Base-by-base conservation (phyloP, 2,797 vertebrate genomes). In the Arrhamphus sclerolepis region DNA sequence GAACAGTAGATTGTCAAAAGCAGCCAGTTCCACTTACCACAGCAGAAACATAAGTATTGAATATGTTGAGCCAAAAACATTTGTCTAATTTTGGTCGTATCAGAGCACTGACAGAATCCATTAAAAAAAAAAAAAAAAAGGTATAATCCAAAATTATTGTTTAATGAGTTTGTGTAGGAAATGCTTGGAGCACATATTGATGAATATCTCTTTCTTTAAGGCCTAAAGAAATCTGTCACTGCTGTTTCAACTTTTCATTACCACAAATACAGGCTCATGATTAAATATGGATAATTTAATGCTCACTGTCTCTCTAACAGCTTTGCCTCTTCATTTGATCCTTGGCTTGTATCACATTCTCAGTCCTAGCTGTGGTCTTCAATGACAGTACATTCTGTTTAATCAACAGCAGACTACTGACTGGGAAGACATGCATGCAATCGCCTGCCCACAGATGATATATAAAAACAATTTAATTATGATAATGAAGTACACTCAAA, bases 341-440 rank as follows among this genome's bases (percentile, higher is more conserved):
- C 72, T 74, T 74, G 59, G 77, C 75, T 59, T 47, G 54, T 48
- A 50, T 73, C 73, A 82, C 69, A 52, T 81, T 82, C 50, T 61
- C 59, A 44, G 43, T 49, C 56, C 68, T 60, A 28, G 50, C 72
- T 63, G 53, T 62, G 52, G 58, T 75, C 26, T 69, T 70, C 56
- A 76, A 57, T 78, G 61, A 85, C 72, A 65, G 68, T 82, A 88
- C 86, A 86, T 88, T 89, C 82, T 85, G 80, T 76, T 80, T 53
- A 49, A 72, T 38, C 20, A 70, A 77, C 74, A 77, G 77, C 2
- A 29, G 75, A 76, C 57, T 64, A 75, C 84, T 70, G 38, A 70
- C 19, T 13, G 72, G 75, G 78, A 69, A 72, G 82, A 85, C 81
- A 89, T 54, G 13, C 91, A 91, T 92, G 91, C 87, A 43, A 81